Evolutionary conservation across 1,140 invertebrate genomes (phyloP).

Genomic region (Neoseiulus cucumeris): DNA sequence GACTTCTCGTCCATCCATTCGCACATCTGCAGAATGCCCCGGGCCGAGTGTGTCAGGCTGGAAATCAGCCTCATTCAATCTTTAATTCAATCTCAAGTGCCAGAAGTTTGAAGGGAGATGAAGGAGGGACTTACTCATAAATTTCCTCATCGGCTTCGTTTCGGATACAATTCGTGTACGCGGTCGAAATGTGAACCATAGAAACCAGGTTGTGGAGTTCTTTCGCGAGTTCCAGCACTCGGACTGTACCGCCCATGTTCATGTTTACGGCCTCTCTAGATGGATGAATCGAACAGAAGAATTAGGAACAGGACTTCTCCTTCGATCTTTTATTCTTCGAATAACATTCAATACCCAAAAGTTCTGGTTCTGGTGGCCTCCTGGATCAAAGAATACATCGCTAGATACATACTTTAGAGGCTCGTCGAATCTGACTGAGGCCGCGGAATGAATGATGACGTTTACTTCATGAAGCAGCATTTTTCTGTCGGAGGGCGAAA

Average conservation of each 20-base stretch:
- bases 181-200: conserved; percentile 22
- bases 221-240: conserved; percentile 31
- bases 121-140: conserved; percentile 4
- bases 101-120: too few relatives aligned
- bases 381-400: too few relatives aligned
- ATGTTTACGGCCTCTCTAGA: conserved; percentile 30
- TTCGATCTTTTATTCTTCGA: too few relatives aligned
- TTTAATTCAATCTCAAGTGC: too few relatives aligned
- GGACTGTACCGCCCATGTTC: conserved; percentile 20
- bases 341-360: too few relatives aligned
- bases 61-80: neutral
- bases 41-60: neutral
- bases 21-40: neutral
- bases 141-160: conserved; percentile 12
- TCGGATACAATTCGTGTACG: conserved; percentile 19
- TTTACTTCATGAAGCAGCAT: conserved; percentile 49
- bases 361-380: too few relatives aligned
- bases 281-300: too few relatives aligned
- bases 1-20: neutral
- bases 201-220: conserved; percentile 52
- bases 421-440: conserved; percentile 96
- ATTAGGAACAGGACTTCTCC: too few relatives aligned
- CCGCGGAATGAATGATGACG: conserved; percentile 90
- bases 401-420: conserved; percentile 35
- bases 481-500: conserved; percentile 52